Conservation (phyloP, 1,140 invertebrate genomes). For the Cardiocondyla obscurior region DNA sequence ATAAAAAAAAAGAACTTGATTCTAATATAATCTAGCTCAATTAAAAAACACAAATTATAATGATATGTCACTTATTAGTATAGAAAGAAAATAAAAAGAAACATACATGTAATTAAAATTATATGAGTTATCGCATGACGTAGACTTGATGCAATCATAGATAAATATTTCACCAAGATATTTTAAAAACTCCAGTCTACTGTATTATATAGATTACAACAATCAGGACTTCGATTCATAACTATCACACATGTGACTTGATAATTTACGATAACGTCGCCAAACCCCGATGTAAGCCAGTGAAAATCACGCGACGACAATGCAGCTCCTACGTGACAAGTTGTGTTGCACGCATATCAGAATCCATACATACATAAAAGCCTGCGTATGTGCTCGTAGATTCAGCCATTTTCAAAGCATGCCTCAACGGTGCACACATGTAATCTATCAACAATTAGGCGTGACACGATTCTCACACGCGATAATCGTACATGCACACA, state of each 20-base stretch:
- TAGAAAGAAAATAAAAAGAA: too few relatives aligned
- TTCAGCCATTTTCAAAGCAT: not conserved
- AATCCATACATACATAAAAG: not conserved
- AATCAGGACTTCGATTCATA: not conserved
- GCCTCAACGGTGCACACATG: not conserved
- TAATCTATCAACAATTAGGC: not conserved
- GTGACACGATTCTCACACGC: conserved; percentile 12
- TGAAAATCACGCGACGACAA: conserved; percentile 6
- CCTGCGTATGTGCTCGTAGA: too few relatives aligned
- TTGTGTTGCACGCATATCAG: not conserved
- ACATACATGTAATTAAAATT: conserved; percentile 8
- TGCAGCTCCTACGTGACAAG: not conserved
- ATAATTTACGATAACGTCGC: not conserved
- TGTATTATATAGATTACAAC: not conserved
- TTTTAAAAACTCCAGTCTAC: not conserved
- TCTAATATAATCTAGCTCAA: not conserved
- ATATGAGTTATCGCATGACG: not conserved
- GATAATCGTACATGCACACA: not conserved
- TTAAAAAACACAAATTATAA: not conserved
- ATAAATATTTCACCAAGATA: not conserved
- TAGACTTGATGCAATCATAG: not conserved
- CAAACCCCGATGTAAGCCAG: not conserved
- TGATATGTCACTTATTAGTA: not conserved
- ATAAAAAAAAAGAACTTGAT: not conserved
- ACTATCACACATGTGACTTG: not conserved